A percentile compares a stretch with the other conserved stretches of the same genome.
These are phyloP conservation scores for Kryptopterus vitreolus DNA, from an alignment of 2,797 vertebrate species.

Conservation along the genomic window DNA sequence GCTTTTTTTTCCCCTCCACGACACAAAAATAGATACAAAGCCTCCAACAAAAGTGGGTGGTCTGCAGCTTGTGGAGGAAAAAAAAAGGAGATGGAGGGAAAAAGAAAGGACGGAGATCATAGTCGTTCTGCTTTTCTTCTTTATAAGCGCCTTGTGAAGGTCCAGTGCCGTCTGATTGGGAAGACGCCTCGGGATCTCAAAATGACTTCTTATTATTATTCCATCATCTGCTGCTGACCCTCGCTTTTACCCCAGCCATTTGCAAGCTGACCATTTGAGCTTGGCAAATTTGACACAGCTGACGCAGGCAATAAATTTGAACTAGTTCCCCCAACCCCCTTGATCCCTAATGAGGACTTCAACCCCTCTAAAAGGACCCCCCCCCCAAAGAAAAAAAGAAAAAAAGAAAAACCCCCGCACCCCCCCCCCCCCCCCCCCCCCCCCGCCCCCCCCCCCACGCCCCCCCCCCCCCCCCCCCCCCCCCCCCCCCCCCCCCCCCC, in stretches of 20 bases:
- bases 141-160: background rate
- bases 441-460: no score
- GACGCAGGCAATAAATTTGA: slow-evolving; percentile 81
- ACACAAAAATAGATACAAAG: slow-evolving; percentile 74
- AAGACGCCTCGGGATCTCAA: slow-evolving; percentile 27
- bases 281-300: slow-evolving; percentile 82
- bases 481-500: no score
- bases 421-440: no score
- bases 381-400: no score
- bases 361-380: slow-evolving; percentile 58
- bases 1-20: slow-evolving; percentile 75
- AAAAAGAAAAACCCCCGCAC: no score
- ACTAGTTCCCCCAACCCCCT: slow-evolving; percentile 74
- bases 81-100: slow-evolving; percentile 19
- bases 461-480: no score
- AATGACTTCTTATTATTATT: slow-evolving; percentile 68
- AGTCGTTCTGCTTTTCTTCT: background rate
- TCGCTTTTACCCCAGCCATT: slow-evolving; percentile 74
- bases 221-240: slow-evolving; percentile 69
- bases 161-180: no score
- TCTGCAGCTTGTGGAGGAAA: slow-evolving; percentile 51
- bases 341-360: slow-evolving; percentile 71
- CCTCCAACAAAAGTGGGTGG: slow-evolving; percentile 76
- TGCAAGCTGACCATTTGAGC: slow-evolving; percentile 81
- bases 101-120: background rate